Conservation (phyloP, 2,888 invertebrate species). For the Craniophora ligustri region DNA sequence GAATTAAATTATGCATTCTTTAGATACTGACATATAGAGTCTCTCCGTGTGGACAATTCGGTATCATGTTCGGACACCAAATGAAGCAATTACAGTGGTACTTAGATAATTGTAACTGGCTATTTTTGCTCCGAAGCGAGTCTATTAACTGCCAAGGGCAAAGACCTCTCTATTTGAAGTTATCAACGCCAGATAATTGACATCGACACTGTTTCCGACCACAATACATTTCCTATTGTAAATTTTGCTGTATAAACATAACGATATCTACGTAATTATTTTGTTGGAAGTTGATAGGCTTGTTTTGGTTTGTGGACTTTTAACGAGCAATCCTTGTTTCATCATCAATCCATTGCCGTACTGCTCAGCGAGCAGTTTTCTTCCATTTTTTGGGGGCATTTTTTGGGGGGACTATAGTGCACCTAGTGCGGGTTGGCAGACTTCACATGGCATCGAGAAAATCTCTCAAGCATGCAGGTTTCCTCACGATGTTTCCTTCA, state of each 20-base stretch:
- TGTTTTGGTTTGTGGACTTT: background rate
- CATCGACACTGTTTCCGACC: slow-evolving; percentile 29
- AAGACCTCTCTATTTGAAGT: slow-evolving; percentile 45
- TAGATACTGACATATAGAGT: background rate
- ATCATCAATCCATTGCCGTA: no score
- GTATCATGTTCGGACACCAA: slow-evolving; percentile 9
- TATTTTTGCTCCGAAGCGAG: slow-evolving; percentile 36
- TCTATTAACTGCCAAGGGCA: slow-evolving; percentile 45
- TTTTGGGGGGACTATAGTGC: no score
- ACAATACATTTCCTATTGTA: slow-evolving; percentile 8
- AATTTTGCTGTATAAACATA: slow-evolving; percentile 18
- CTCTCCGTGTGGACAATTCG: slow-evolving; percentile 4
- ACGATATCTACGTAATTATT: slow-evolving; percentile 16
- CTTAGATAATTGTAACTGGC: slow-evolving; percentile 29
- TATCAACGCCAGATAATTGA: slow-evolving; percentile 39
- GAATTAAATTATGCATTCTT: no score
- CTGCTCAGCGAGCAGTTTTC: no score
- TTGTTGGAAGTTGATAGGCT: slow-evolving; percentile 1
- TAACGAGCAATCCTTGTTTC: background rate
- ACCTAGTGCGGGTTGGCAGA: no score
- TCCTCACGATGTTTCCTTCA: no score
- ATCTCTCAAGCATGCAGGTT: no score
- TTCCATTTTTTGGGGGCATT: no score
- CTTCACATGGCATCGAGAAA: no score
- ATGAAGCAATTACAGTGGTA: slow-evolving; percentile 41